Percentiles rank a stretch among this genome's conserved stretches.
These are phyloP conservation scores for Aphaenogaster rudis DNA, from an alignment of 1,140 invertebrate species.

Conservation along the genomic window DNA sequence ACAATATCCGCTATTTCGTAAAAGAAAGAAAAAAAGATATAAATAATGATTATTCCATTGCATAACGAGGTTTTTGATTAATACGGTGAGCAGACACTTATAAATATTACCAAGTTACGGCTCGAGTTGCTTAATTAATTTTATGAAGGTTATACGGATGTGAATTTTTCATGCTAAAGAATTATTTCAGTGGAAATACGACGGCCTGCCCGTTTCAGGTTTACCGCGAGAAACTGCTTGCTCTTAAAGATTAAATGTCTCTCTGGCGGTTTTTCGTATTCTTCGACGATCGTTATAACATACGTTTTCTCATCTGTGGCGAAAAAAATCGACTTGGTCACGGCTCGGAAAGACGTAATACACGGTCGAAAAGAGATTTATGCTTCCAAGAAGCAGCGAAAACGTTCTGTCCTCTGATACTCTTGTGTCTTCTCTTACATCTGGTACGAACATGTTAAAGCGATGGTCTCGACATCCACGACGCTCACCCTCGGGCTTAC, in stretches of 20 bases:
- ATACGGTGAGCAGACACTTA: background rate
- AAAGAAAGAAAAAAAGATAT: background rate
- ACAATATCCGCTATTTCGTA: background rate
- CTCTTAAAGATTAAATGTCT: background rate
- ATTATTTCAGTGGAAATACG: background rate
- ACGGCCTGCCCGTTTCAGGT: background rate
- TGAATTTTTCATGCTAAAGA: background rate
- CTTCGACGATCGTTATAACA: background rate
- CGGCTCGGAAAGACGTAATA: constrained; percentile 25
- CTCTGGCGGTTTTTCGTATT: constrained; percentile 3
- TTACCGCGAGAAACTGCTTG: background rate
- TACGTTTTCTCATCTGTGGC: constrained; percentile 15
- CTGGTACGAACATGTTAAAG: constrained; percentile 55
- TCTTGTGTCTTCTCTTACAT: constrained; percentile 53
- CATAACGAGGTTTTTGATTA: background rate
- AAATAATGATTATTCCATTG: background rate
- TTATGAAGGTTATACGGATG: background rate
- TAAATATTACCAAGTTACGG: constrained; percentile 2
- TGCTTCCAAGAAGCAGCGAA: constrained; percentile 50
- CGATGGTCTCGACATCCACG: background rate
- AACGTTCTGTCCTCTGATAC: background rate
- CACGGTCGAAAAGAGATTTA: constrained; percentile 61
- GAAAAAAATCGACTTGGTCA: constrained; percentile 31
- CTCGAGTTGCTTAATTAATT: background rate
- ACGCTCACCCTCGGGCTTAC: constrained; percentile 14